Base-by-base conservation (phyloP, 1,140 invertebrate genomes). In the Pseudomyrmex flavicornis region DNA sequence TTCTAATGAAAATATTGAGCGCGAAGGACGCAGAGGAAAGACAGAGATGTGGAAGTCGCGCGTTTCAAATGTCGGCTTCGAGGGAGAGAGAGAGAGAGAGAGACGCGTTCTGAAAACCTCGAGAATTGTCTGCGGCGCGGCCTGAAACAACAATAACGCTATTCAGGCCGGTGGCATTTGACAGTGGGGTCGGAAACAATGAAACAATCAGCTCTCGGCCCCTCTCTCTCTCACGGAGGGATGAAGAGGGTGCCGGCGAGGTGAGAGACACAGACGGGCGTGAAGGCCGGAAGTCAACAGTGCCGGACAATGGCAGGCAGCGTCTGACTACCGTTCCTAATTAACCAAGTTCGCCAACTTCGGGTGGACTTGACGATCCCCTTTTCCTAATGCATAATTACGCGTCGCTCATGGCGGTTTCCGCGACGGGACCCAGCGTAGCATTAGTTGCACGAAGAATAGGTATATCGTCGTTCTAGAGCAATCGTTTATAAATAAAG, bases 111-210 rank as follows among this genome's bases (percentile, higher is more conserved):
- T 83, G 86, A 91, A 90, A 90, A 89, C 86, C 84, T 84, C 88
- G 82, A 80, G 90, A 88, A 92, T 88, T 87, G 90, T 91, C 91
- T 89, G 87, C 89, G 88, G 82, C 91, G 87, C 86, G 85, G 89
- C 88, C 88, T 91, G 91, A 93, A 92, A 92, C 90, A 93, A 93
- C 92, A 93, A 93, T 93, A 93, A 93, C 79, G 83, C 88, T 89
- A 93, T 93, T 93, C 90, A 91, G 82, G 88, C 89, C 85, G 86
- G 88, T 86, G 90, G 91, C 89, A 93, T 93, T 93, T 91, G 91
- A 93, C 90, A 91, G 89, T 92, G 89, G 92, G 93, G 92, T 92
- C 92, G 93, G 92, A 93, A 94, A 93, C 93, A 94, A 94, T 94
- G 93, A 93, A 93, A 93, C 93, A 94, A 94, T 94, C 93, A 93